Conservation (phyloP, 2,888 invertebrate genomes). For the Heliconius aoede region DNA sequence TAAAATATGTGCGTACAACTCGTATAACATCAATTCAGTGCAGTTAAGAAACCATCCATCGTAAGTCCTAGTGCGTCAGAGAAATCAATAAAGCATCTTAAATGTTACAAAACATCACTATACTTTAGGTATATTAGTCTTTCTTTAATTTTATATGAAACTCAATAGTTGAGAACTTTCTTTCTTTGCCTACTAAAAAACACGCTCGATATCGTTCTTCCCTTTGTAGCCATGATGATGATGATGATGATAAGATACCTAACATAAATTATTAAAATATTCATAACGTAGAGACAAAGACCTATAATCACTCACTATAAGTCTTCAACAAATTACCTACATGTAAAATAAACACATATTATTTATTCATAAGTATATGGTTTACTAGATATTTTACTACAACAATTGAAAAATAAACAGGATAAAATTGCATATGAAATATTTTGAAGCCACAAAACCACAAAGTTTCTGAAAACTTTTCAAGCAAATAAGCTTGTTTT, state of each 20-base stretch:
- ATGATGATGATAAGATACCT: neutral
- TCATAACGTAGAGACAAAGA: neutral
- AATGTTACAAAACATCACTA: slow-evolving; percentile 6
- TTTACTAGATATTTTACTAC: too few species aligned
- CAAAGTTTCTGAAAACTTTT: neutral
- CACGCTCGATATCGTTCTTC: neutral
- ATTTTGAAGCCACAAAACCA: neutral
- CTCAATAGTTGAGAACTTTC: neutral
- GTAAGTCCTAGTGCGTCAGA: slow-evolving; percentile 11
- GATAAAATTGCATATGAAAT: too few species aligned
- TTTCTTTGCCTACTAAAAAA: too few species aligned
- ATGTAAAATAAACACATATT: neutral
- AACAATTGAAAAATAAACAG: neutral
- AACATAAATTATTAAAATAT: neutral
- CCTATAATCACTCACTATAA: neutral
- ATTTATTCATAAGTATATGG: neutral
- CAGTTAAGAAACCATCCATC: slow-evolving; percentile 21
- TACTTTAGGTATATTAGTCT: neutral
- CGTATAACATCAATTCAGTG: neutral
- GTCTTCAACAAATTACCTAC: neutral
- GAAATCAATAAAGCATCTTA: slow-evolving; percentile 5
- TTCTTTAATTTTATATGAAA: too few species aligned
- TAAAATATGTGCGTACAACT: neutral
- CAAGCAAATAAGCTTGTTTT: neutral
- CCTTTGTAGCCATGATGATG: neutral